Percentiles rank a stretch among this genome's conserved stretches.
Evolutionary conservation across 2,888 invertebrate species (phyloP).

Genomic region (Pharmacophagus antenor): DNA sequence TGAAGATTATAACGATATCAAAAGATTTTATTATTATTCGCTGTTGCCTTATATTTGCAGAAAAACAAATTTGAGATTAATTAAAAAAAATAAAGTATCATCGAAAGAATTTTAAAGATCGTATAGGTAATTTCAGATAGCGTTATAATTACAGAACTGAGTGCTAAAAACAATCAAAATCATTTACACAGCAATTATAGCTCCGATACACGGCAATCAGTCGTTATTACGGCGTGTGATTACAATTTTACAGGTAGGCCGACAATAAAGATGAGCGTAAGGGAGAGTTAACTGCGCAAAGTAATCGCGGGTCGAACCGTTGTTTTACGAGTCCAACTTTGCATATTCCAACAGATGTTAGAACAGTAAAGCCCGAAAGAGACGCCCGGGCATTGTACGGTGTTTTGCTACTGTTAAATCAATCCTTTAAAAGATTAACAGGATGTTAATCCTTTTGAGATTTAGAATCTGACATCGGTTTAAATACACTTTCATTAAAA

Average conservation of each 20-base stretch:
- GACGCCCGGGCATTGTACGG: constrained; percentile 50
- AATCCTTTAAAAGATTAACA: constrained; percentile 55
- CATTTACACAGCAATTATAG: constrained; percentile 10
- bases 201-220: constrained; percentile 48
- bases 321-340: constrained; percentile 70
- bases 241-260: constrained; percentile 71
- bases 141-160: neutral
- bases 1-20: no score
- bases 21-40: no score
- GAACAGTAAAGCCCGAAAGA: constrained; percentile 66
- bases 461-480: constrained; percentile 15
- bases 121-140: neutral
- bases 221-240: constrained; percentile 57
- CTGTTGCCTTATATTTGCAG: neutral
- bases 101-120: neutral
- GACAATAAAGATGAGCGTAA: constrained; percentile 70
- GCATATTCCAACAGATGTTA: constrained; percentile 75
- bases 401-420: constrained; percentile 41
- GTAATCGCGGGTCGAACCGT: constrained; percentile 58
- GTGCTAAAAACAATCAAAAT: constrained; percentile 17
- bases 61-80: neutral
- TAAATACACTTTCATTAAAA: constrained; percentile 4
- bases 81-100: neutral
- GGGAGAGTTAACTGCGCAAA: constrained; percentile 70
- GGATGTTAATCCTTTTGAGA: constrained; percentile 43